A percentile compares a stretch with the other conserved stretches of the same genome.
Evolutionary conservation across 2,797 vertebrate genomes (phyloP).

Genomic region (Zalophus californianus): DNA sequence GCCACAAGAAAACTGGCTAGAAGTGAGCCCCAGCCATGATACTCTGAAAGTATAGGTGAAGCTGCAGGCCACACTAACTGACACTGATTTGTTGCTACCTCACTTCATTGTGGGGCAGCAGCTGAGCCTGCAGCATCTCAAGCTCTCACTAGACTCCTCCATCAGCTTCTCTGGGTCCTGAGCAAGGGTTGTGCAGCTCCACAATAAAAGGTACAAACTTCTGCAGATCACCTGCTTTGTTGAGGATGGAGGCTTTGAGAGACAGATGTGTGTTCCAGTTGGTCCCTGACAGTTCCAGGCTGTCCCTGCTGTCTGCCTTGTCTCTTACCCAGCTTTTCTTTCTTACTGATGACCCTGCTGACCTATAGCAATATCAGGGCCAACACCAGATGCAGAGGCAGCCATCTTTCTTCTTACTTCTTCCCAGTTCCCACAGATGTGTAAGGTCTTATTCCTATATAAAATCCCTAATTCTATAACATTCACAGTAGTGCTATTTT

Average conservation of each 20-base stretch:
- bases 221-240: rapidly evolving
- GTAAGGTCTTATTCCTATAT: not conserved
- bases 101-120: not conserved
- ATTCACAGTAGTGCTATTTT: not conserved
- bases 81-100: not conserved
- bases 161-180: not conserved
- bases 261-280: not conserved
- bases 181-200: not conserved
- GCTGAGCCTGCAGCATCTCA: not conserved
- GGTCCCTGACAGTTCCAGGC: not conserved
- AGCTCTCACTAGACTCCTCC: not conserved
- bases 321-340: not conserved
- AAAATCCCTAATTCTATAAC: not conserved
- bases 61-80: not conserved
- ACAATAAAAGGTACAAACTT: not conserved
- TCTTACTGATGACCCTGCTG: not conserved
- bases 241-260: not conserved
- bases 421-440: not conserved
- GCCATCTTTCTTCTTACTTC: not conserved
- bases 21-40: not conserved
- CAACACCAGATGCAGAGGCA: not conserved
- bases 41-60: not conserved
- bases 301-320: not conserved
- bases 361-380: not conserved
- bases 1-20: not conserved